Conservation (phyloP, 2,888 invertebrate species). For the Orchestes rusci region DNA sequence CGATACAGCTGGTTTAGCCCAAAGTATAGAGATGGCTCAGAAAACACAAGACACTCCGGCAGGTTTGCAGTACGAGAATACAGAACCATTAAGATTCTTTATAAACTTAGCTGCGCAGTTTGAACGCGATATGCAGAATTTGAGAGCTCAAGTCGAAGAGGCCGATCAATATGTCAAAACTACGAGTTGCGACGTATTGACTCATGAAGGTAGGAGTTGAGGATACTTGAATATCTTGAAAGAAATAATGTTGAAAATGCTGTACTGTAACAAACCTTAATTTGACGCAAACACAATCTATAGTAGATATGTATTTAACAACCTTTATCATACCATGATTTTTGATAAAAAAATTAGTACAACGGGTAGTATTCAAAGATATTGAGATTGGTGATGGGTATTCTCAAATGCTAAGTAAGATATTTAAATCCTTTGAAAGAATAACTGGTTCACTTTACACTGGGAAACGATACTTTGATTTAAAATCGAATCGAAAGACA, state of each 20-base stretch:
- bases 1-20: constrained; percentile 65
- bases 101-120: constrained; percentile 61
- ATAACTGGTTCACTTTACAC: too few species aligned
- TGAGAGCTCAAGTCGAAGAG: constrained; percentile 64
- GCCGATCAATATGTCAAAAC: constrained; percentile 66
- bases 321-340: too few species aligned
- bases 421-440: too few species aligned
- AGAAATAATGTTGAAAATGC: constrained; percentile 4
- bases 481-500: too few species aligned
- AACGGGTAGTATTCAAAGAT: too few species aligned
- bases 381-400: too few species aligned
- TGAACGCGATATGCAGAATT: constrained; percentile 60
- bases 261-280: constrained; percentile 11
- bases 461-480: too few species aligned
- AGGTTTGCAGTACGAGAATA: constrained; percentile 69
- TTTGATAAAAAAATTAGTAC: too few species aligned
- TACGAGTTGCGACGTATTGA: constrained; percentile 55
- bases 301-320: too few species aligned
- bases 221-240: background rate
- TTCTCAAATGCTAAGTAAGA: too few species aligned
- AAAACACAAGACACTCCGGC: constrained; percentile 69
- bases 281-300: too few species aligned
- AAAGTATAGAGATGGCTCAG: constrained; percentile 71
- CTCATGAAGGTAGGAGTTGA: constrained; percentile 61
- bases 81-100: constrained; percentile 64